phyloP scores from a whole-genome alignment of 2,888 invertebrate species.

The Troilus luridus region DNA sequence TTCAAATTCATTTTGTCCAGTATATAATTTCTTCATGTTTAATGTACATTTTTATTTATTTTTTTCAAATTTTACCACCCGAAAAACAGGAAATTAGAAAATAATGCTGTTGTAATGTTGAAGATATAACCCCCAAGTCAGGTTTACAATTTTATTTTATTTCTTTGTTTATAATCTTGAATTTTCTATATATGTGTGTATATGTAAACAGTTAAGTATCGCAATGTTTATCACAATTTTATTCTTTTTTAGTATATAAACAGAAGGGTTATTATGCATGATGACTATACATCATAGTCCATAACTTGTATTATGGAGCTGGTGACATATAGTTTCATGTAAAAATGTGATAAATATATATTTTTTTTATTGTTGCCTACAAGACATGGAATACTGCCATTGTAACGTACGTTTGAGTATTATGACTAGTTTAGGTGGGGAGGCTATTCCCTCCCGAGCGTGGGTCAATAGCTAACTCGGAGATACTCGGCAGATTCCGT shows the following conservation, averaged over 20 bases:
- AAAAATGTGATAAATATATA: not conserved
- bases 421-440: constrained; percentile 25
- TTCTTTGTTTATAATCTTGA: not conserved
- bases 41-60: not conserved
- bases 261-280: not conserved
- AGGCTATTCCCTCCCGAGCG: constrained; percentile 34
- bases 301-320: not conserved
- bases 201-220: not conserved
- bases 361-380: not conserved
- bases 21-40: not conserved
- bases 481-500: constrained; percentile 29
- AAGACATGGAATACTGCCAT: not conserved
- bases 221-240: not conserved
- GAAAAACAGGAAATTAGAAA: not conserved
- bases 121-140: constrained; percentile 34
- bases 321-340: not conserved
- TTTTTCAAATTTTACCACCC: not conserved
- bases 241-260: not conserved
- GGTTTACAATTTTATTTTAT: not conserved
- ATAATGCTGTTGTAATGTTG: constrained; percentile 33
- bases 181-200: not conserved
- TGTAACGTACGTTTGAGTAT: not conserved
- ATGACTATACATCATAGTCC: not conserved
- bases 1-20: not conserved
- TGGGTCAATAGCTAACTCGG: constrained; percentile 41